Evolutionary conservation across 2,113 vertebrate species (phyloP).

Genomic region (Pelobates fuscus): DNA sequence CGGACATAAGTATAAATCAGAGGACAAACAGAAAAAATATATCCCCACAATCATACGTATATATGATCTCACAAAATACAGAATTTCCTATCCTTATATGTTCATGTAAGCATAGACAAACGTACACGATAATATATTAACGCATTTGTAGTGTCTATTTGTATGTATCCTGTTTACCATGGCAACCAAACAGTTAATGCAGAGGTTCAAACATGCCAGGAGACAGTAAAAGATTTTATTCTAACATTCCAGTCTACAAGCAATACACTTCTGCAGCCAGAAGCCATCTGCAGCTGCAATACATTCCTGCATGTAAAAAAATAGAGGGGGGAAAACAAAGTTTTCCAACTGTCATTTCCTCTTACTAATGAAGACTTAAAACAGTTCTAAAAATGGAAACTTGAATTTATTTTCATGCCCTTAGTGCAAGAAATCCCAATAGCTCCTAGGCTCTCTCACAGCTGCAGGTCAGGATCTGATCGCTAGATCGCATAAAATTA

Average conservation of each 20-base stretch:
- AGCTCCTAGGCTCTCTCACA: conserved; percentile 2
- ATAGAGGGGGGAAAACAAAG: neutral
- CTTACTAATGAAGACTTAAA: conserved; percentile 32
- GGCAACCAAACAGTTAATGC: conserved; percentile 24
- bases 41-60: too few species aligned
- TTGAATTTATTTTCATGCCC: conserved; percentile 39
- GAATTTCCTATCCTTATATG: too few species aligned
- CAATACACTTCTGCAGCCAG: conserved; percentile 1
- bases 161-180: too few species aligned
- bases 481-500: neutral
- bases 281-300: conserved; percentile 38
- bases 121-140: too few species aligned
- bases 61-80: too few species aligned
- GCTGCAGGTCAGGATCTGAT: conserved; percentile 18
- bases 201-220: neutral
- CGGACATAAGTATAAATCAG: too few species aligned
- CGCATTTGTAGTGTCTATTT: too few species aligned
- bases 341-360: conserved; percentile 48
- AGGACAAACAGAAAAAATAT: too few species aligned
- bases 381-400: conserved; percentile 48
- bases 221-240: conserved; percentile 26
- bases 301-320: conserved; percentile 30
- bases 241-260: conserved; percentile 27
- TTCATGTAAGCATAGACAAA: too few species aligned
- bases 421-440: conserved; percentile 30